These are phyloP conservation scores for Esperia sulphurella DNA, from an alignment of 2,888 invertebrate genomes.

Conservation along the genomic window DNA sequence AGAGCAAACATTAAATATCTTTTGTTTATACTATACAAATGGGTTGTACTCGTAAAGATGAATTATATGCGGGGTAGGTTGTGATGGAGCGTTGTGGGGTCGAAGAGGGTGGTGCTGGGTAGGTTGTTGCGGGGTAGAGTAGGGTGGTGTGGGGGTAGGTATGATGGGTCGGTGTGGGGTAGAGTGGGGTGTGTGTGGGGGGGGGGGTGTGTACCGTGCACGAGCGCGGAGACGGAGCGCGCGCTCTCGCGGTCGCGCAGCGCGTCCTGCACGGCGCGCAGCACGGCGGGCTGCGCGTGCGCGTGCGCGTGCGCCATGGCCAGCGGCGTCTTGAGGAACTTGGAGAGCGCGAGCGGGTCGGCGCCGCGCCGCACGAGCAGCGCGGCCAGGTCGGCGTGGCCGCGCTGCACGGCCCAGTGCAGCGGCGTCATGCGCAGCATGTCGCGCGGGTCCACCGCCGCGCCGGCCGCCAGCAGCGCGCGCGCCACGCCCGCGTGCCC, in stretches of 20 bases:
- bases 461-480: constrained; percentile 79
- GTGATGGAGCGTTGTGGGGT: too few species aligned
- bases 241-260: constrained; percentile 27
- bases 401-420: constrained; percentile 95
- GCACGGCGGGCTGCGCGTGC: constrained; percentile 14
- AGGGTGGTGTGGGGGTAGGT: too few species aligned
- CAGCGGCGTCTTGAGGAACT: constrained; percentile 54
- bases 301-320: constrained; percentile 15
- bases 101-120: too few species aligned
- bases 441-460: constrained; percentile 49
- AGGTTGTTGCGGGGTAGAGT: too few species aligned
- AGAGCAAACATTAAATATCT: too few species aligned
- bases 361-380: constrained; percentile 87
- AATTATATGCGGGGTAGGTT: too few species aligned
- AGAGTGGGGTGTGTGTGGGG: too few species aligned
- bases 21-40: too few species aligned
- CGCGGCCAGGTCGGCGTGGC: constrained; percentile 81
- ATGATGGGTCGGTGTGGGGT: too few species aligned
- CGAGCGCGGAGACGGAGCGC: constrained; percentile 16
- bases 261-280: constrained; percentile 32
- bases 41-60: too few species aligned
- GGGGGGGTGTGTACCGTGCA: too few species aligned
- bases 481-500: constrained; percentile 88
- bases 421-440: constrained; percentile 87
- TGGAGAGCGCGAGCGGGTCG: constrained; percentile 74